Evolutionary conservation across 2,797 vertebrate species (phyloP).

Genomic region (Sebastes trivittatus): DNA sequence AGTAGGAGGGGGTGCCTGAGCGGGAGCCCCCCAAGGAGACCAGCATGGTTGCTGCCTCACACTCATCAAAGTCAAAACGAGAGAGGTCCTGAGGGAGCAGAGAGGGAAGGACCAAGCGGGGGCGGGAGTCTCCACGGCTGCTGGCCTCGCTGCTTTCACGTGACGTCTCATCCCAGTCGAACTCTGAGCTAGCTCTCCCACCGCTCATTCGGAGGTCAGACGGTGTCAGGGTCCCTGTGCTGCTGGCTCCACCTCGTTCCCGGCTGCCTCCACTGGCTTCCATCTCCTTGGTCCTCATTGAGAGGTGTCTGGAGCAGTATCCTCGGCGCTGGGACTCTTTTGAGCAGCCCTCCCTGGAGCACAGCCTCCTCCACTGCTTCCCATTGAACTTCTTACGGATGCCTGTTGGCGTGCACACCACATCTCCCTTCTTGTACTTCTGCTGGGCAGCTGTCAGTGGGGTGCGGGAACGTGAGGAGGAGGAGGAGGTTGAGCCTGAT

Average conservation of each 20-base stretch:
- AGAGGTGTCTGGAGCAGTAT: conserved; percentile 93
- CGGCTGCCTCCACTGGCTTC: conserved; percentile 85
- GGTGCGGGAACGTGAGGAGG: conserved; percentile 87
- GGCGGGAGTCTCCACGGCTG: conserved; percentile 91
- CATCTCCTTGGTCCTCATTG: conserved; percentile 97
- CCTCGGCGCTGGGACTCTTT: conserved; percentile 94
- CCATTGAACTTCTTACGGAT: conserved; percentile 96
- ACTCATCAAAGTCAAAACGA: conserved; percentile 94
- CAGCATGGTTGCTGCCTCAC: conserved; percentile 93
- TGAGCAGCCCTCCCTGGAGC: conserved; percentile 92
- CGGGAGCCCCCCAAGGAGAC: conserved; percentile 92
- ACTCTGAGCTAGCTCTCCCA: conserved; percentile 87
- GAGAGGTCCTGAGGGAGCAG: conserved; percentile 87
- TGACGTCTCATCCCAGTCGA: conserved; percentile 94
- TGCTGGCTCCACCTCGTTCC: conserved; percentile 87
- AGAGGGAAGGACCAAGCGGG: conserved; percentile 88
- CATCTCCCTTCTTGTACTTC: conserved; percentile 95
- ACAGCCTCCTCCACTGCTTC: conserved; percentile 93
- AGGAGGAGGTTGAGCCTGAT: conserved; percentile 76
- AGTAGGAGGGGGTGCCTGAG: conserved; percentile 91
- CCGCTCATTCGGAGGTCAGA: conserved; percentile 85
- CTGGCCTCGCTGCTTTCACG: conserved; percentile 92
- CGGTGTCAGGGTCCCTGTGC: conserved; percentile 90
- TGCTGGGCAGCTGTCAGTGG: conserved; percentile 91
- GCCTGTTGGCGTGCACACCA: conserved; percentile 93